Percentiles rank a stretch among this genome's conserved stretches.
Conservation (phyloP, 2,888 invertebrate genomes). For the Pteria penguin region DNA sequence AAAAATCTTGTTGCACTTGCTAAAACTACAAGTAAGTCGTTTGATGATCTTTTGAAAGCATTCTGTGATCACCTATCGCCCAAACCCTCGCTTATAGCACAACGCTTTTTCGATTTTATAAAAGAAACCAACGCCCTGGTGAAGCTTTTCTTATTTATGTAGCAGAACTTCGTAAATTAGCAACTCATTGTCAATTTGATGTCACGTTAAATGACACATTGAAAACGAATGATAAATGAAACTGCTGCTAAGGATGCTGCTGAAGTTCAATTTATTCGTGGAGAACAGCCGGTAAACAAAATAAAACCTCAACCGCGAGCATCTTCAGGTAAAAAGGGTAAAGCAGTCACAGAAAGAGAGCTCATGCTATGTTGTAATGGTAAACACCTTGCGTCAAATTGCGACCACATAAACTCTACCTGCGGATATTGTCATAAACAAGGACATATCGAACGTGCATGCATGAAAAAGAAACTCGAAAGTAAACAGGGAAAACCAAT, state of each 20-base stretch:
- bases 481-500: background rate
- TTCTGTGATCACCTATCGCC: conserved; percentile 44
- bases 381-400: background rate
- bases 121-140: conserved; percentile 40
- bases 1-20: conserved; percentile 10
- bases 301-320: background rate
- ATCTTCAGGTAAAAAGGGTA: background rate
- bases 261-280: conserved; percentile 2
- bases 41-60: conserved; percentile 26
- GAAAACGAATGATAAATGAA: too few relatives aligned
- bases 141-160: conserved; percentile 44
- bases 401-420: background rate
- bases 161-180: conserved; percentile 37
- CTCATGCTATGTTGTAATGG: too few relatives aligned
- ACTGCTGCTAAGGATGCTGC: conserved; percentile 14
- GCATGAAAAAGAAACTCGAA: conserved; percentile 16
- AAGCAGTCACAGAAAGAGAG: background rate
- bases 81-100: conserved; percentile 45
- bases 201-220: conserved; percentile 42
- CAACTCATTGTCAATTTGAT: conserved; percentile 50
- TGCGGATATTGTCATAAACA: background rate
- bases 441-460: background rate
- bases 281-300: conserved; percentile 1
- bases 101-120: conserved; percentile 47
- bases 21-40: background rate